A percentile compares a stretch with the other conserved stretches of the same genome.
Conservation (phyloP, 2,113 vertebrate species). For the Plotosus lineatus region DNA sequence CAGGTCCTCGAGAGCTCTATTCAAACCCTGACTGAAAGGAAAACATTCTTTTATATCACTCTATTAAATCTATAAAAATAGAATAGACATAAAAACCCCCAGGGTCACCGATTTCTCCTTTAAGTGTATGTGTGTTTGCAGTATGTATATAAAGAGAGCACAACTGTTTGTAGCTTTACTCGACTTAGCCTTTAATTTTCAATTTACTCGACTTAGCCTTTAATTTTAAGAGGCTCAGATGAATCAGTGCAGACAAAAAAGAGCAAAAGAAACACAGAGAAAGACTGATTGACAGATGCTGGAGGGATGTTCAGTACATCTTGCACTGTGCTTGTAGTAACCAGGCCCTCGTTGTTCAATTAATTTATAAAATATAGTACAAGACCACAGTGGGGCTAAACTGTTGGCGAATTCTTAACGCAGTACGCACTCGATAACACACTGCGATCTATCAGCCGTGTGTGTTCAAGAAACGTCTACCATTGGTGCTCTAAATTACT, state of each 20-base stretch:
- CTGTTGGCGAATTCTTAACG: too few species aligned
- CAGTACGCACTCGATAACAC: too few species aligned
- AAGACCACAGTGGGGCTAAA: too few species aligned
- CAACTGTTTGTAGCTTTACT: constrained; percentile 64
- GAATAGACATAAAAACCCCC: neutral
- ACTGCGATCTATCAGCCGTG: too few species aligned
- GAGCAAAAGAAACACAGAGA: constrained; percentile 16
- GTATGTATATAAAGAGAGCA: constrained; percentile 62
- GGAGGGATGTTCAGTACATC: constrained; percentile 61
- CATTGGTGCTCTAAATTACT: too few species aligned
- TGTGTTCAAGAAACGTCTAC: too few species aligned
- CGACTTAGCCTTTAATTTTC: constrained; percentile 63
- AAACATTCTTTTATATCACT: neutral
- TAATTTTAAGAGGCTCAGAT: constrained; percentile 66
- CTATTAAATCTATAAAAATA: neutral
- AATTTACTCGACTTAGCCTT: constrained; percentile 66
- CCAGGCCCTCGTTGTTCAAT: constrained; percentile 56
- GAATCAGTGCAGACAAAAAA: constrained; percentile 48
- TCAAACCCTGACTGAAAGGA: neutral
- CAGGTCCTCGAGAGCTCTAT: neutral
- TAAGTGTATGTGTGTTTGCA: neutral
- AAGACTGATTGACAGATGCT: constrained; percentile 19
- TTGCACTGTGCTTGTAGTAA: constrained; percentile 62
- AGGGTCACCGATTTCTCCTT: neutral
- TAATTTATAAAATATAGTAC: too few species aligned